phyloP scores from a whole-genome alignment of 2,888 invertebrate genomes.

The Ennomos quercinarius region DNA sequence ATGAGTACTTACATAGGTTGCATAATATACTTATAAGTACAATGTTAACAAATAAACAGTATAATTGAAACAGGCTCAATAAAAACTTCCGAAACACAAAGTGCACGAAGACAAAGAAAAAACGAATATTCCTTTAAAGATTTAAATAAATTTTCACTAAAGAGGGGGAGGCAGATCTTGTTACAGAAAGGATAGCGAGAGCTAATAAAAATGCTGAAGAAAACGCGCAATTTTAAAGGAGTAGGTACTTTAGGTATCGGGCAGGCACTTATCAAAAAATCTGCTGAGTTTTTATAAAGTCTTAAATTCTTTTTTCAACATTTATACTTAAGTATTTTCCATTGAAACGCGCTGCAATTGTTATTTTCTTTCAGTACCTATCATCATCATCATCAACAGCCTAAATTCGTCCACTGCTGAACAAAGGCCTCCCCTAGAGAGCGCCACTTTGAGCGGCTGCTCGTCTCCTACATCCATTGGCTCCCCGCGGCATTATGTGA shows the following conservation, averaged over 20 bases:
- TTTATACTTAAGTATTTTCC: no score
- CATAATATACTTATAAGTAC: no score
- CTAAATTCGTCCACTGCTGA: no score
- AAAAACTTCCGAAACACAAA: conserved; percentile 62
- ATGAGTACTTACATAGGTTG: no score
- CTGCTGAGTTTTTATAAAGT: neutral
- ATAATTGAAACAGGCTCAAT: conserved; percentile 62
- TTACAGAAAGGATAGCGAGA: conserved; percentile 73
- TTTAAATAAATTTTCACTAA: conserved; percentile 79
- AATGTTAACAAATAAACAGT: neutral
- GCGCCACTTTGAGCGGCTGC: no score
- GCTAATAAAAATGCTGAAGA: conserved; percentile 76
- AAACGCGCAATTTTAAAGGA: conserved; percentile 66
- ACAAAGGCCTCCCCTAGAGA: no score
- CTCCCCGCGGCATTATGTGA: no score
- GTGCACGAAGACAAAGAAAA: conserved; percentile 60
- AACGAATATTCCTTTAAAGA: conserved; percentile 71
- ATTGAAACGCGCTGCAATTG: no score
- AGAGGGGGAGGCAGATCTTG: conserved; percentile 64
- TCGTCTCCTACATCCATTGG: no score
- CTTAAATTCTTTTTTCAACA: no score
- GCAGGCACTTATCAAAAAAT: conserved; percentile 6
- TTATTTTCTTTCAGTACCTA: no score
- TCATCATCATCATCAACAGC: no score
- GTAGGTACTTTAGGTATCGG: conserved; percentile 54